Conservation (phyloP, 2,797 vertebrate genomes). For the Rhyacichthys aspro region DNA sequence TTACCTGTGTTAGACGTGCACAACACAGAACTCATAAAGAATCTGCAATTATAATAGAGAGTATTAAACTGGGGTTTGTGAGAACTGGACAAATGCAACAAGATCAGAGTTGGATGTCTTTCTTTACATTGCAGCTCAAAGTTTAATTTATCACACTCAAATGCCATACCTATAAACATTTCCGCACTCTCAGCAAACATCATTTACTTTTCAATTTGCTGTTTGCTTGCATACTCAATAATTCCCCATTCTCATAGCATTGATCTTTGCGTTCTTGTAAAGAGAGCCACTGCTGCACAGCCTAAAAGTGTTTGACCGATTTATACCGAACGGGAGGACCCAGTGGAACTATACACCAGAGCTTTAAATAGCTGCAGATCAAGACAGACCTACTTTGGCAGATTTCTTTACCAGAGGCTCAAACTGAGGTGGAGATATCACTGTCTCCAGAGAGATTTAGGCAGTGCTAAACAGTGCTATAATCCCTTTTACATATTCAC, state of each 20-base stretch:
- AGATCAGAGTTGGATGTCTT: not conserved
- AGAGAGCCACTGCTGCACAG: slow-evolving; percentile 40
- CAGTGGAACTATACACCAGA: slow-evolving; percentile 46
- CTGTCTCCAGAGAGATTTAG: slow-evolving; percentile 15
- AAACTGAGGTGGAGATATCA: slow-evolving; percentile 31
- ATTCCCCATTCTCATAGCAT: slow-evolving; percentile 18
- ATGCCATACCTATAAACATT: not conserved
- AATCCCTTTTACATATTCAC: slow-evolving; percentile 25
- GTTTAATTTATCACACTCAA: not conserved
- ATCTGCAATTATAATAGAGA: slow-evolving; percentile 4
- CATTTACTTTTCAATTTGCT: slow-evolving; percentile 20
- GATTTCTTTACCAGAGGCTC: slow-evolving; percentile 34
- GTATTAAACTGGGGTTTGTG: slow-evolving; percentile 15
- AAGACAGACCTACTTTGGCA: slow-evolving; percentile 68
- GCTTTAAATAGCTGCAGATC: slow-evolving; percentile 71
- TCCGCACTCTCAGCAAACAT: not conserved
- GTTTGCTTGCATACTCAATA: slow-evolving; percentile 10
- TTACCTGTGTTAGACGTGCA: slow-evolving; percentile 4
- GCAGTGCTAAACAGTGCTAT: slow-evolving; percentile 26
- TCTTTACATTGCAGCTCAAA: slow-evolving; percentile 1
- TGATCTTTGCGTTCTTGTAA: slow-evolving; percentile 14
- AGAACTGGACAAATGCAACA: slow-evolving; percentile 19
- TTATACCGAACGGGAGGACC: slow-evolving; percentile 54
- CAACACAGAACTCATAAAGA: not conserved
- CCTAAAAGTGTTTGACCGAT: slow-evolving; percentile 64